Evolutionary conservation across 2,888 invertebrate genomes (phyloP).

Genomic region (Ditylenchus weischeri): DNA sequence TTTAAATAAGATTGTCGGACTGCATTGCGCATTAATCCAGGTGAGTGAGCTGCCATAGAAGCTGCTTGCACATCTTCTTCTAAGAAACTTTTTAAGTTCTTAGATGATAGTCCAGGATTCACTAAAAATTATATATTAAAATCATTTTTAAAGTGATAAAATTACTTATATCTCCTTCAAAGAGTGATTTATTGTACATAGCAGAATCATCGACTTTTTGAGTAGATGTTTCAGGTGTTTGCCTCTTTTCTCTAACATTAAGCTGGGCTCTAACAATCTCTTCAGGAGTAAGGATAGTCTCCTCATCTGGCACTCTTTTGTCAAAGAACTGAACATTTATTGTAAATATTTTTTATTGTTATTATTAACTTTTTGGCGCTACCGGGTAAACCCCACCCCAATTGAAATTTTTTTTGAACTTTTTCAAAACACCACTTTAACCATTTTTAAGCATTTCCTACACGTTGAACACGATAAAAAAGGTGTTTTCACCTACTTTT

Average conservation of each 20-base stretch:
- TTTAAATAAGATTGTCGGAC: constrained; percentile 55
- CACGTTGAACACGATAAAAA: no score
- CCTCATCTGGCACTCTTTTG: constrained; percentile 47
- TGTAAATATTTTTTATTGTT: no score
- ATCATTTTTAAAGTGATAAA: no score
- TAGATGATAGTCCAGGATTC: constrained; percentile 44
- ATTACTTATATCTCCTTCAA: constrained; percentile 56
- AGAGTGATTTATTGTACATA: constrained; percentile 53
- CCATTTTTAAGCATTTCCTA: no score
- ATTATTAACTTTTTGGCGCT: no score
- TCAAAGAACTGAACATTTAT: constrained; percentile 50
- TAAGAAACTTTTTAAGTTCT: constrained; percentile 42
- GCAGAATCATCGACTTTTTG: constrained; percentile 48
- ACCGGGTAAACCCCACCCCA: no score
- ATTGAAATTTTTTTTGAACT: no score
- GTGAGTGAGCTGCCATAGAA: constrained; percentile 20
- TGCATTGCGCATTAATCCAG: constrained; percentile 46
- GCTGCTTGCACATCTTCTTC: constrained; percentile 18
- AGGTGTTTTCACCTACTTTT: no score
- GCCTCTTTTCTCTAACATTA: constrained; percentile 30
- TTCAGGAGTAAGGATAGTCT: constrained; percentile 45
- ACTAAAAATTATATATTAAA: constrained; percentile 32
- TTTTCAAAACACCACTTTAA: no score
- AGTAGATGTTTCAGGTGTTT: constrained; percentile 28
- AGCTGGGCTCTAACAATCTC: constrained; percentile 33